Conservation (phyloP, 2,113 vertebrate genomes). For the Egretta garzetta region DNA sequence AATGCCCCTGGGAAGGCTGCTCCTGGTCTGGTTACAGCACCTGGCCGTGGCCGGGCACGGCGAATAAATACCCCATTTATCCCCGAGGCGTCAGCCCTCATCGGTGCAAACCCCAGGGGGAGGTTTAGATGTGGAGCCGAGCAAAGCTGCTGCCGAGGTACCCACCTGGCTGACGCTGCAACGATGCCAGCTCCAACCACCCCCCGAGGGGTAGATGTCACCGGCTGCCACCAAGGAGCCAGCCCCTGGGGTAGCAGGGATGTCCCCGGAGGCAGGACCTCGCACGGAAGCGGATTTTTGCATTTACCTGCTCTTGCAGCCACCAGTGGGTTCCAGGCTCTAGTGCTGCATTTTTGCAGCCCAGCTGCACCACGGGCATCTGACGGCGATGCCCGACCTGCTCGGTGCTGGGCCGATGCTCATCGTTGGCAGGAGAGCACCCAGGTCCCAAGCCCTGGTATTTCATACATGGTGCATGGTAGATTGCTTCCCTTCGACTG, state of each 20-base stretch:
- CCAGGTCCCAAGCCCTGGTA: too few species aligned
- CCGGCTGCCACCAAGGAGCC: not conserved
- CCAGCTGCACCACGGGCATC: rapidly evolving
- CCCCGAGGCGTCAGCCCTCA: rapidly evolving
- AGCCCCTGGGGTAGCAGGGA: not conserved
- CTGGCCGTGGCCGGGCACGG: not conserved
- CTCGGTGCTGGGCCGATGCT: not conserved
- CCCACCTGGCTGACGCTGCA: not conserved
- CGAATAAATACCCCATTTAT: not conserved
- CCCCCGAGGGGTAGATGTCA: not conserved
- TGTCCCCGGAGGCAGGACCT: not conserved
- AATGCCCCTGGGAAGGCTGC: not conserved
- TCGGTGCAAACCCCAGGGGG: rapidly evolving
- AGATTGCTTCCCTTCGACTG: not conserved
- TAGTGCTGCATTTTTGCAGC: not conserved
- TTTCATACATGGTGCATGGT: rapidly evolving
- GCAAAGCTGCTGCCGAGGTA: not conserved
- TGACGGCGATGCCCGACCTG: rapidly evolving
- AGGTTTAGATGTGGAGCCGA: rapidly evolving
- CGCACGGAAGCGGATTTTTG: rapidly evolving
- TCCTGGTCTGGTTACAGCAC: not conserved
- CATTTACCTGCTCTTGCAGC: not conserved
- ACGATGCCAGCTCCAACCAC: not conserved
- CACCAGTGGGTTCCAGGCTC: not conserved
- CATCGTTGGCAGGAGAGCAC: rapidly evolving